Conservation (phyloP, 2,113 vertebrate genomes). For the Nansenia antarctica region DNA sequence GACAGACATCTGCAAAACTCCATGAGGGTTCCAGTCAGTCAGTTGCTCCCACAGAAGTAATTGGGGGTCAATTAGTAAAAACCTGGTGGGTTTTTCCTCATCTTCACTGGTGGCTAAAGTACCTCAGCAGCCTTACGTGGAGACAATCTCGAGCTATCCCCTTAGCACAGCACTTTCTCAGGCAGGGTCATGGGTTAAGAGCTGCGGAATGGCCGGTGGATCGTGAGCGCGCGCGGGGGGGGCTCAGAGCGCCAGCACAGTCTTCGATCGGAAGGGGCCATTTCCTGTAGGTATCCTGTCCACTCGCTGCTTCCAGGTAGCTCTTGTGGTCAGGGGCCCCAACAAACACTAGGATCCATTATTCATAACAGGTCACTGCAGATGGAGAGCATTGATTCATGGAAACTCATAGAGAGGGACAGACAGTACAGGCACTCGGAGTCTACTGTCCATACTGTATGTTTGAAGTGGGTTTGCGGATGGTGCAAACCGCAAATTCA, state of each 20-base stretch:
- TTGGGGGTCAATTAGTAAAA: constrained; percentile 22
- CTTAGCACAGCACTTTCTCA: constrained; percentile 64
- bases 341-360: constrained; percentile 66
- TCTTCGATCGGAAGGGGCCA: constrained; percentile 55
- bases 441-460: background rate
- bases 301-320: constrained; percentile 66
- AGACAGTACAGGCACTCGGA: background rate
- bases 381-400: constrained; percentile 70
- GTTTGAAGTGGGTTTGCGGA: background rate
- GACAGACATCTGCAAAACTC: background rate
- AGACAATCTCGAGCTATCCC: constrained; percentile 27
- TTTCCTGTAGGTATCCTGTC: constrained; percentile 72
- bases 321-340: constrained; percentile 63
- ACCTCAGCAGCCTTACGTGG: constrained; percentile 14
- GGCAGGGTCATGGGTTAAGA: constrained; percentile 72
- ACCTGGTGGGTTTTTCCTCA: constrained; percentile 16
- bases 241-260: constrained; percentile 51
- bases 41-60: background rate
- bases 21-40: too few relatives aligned
- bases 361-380: constrained; percentile 73
- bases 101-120: too few relatives aligned
- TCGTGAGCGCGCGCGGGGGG: constrained; percentile 13
- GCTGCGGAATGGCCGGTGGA: constrained; percentile 36
- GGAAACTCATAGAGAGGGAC: constrained; percentile 47
- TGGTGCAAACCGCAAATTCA: constrained; percentile 22